phyloP scores from a whole-genome alignment of 2,113 vertebrate species.

The Lethenteron camtschaticum region DNA sequence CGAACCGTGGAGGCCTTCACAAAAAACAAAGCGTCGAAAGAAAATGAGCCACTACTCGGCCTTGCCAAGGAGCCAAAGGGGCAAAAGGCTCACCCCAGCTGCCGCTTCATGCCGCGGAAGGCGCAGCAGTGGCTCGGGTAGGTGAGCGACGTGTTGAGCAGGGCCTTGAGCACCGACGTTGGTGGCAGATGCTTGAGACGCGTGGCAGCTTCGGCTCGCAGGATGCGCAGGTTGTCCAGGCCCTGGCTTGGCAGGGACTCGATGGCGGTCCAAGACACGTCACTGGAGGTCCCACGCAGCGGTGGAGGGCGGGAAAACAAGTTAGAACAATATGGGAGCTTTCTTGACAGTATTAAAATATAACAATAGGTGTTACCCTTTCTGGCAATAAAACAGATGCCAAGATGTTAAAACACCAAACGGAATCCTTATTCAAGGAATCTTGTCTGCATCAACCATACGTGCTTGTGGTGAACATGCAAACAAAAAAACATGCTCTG shows the following conservation, averaged over 20 bases:
- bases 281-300: slow-evolving; percentile 30
- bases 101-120: slow-evolving; percentile 29
- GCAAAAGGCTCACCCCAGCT: slow-evolving; percentile 13
- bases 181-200: slow-evolving; percentile 55
- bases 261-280: slow-evolving; percentile 60
- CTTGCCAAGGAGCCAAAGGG: not conserved
- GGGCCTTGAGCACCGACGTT: slow-evolving; percentile 35
- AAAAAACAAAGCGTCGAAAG: not conserved
- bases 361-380: too few species aligned
- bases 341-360: too few species aligned
- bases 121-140: slow-evolving; percentile 87
- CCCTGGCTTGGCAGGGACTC: slow-evolving; percentile 43
- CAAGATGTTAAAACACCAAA: slow-evolving; percentile 16
- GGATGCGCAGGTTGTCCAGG: slow-evolving; percentile 38
- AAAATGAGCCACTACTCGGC: not conserved
- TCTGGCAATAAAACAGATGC: slow-evolving; percentile 10
- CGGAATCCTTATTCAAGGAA: slow-evolving; percentile 18
- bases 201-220: slow-evolving; percentile 40
- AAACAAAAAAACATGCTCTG: slow-evolving; percentile 18
- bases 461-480: slow-evolving; percentile 23
- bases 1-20: not conserved
- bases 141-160: slow-evolving; percentile 52
- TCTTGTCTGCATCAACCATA: slow-evolving; percentile 20
- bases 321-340: too few species aligned
- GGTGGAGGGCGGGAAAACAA: slow-evolving; percentile 15